Conservation (phyloP, 2,888 invertebrate genomes). For the Orthosia gracilis region DNA sequence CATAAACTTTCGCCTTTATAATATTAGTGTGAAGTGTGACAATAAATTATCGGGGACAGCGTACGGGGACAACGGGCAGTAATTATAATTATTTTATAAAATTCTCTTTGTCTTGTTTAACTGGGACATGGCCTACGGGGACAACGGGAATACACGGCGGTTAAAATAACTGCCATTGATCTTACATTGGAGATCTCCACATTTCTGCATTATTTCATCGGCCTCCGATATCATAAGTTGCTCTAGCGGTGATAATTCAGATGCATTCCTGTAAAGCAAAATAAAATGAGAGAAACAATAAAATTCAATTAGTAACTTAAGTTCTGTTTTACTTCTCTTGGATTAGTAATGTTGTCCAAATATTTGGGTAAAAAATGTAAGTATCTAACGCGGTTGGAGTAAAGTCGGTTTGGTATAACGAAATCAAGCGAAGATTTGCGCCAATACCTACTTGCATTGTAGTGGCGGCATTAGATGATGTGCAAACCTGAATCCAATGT, state of each 20-base stretch:
- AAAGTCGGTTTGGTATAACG: not conserved
- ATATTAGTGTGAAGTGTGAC: too few relatives aligned
- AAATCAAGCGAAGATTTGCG: not conserved
- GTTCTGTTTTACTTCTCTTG: not conserved
- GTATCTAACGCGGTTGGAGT: not conserved
- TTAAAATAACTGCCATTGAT: not conserved
- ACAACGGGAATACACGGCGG: not conserved
- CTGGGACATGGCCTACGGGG: too few relatives aligned
- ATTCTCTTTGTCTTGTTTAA: too few relatives aligned
- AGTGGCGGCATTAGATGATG: not conserved
- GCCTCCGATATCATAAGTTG: slow-evolving; percentile 83
- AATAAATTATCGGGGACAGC: too few relatives aligned
- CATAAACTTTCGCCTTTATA: too few relatives aligned
- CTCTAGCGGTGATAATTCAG: slow-evolving; percentile 81
- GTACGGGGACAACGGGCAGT: too few relatives aligned
- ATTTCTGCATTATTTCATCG: slow-evolving; percentile 86
- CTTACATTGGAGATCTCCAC: slow-evolving; percentile 82
- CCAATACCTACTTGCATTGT: not conserved
- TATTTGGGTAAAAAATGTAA: not conserved
- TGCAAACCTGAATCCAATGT: slow-evolving; percentile 79
- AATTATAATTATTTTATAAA: too few relatives aligned
- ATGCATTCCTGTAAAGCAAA: slow-evolving; percentile 67
- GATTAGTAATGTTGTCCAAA: not conserved
- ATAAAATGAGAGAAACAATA: not conserved
- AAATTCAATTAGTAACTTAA: not conserved